A percentile compares a stretch with the other conserved stretches of the same genome.
phyloP scores from a whole-genome alignment of 2,888 invertebrate genomes.

The Pinctada fucata region DNA sequence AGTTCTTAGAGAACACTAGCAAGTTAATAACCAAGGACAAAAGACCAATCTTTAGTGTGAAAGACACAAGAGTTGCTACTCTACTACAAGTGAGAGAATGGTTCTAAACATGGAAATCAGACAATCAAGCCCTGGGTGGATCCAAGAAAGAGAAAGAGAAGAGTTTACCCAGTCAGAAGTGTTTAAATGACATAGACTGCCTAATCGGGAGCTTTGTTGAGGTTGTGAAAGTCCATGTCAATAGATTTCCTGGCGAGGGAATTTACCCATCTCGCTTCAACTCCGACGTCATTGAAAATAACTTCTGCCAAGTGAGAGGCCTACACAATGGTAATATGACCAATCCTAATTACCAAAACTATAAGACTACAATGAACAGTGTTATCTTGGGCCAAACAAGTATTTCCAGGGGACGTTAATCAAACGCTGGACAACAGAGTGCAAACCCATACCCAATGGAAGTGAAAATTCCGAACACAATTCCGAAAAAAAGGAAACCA shows the following conservation, averaged over 20 bases:
- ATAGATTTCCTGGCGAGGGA: no score
- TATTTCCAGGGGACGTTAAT: slow-evolving; percentile 7
- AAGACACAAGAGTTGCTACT: background rate
- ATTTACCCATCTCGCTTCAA: no score
- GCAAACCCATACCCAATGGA: slow-evolving; percentile 9
- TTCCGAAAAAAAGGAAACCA: background rate
- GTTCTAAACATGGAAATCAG: background rate
- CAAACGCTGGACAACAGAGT: slow-evolving; percentile 16
- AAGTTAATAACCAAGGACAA: background rate
- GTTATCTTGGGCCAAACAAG: slow-evolving; percentile 22
- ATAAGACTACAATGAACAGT: slow-evolving; percentile 21
- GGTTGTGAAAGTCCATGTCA: background rate
- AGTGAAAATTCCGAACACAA: slow-evolving; percentile 9
- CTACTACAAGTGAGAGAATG: background rate
- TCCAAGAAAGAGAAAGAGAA: no score
- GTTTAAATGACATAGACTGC: slow-evolving; percentile 12
- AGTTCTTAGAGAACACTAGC: background rate
- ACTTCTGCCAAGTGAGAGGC: slow-evolving; percentile 30
- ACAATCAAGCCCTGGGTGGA: background rate
- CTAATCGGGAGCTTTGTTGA: background rate
- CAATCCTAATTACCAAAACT: slow-evolving; percentile 27
- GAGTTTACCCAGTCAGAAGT: slow-evolving; percentile 4
- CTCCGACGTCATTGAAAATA: slow-evolving; percentile 33
- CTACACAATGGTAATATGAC: slow-evolving; percentile 32
- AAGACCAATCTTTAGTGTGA: background rate